These are phyloP conservation scores for Nibea coibor DNA, from an alignment of 2,113 vertebrate species.

Conservation along the genomic window DNA sequence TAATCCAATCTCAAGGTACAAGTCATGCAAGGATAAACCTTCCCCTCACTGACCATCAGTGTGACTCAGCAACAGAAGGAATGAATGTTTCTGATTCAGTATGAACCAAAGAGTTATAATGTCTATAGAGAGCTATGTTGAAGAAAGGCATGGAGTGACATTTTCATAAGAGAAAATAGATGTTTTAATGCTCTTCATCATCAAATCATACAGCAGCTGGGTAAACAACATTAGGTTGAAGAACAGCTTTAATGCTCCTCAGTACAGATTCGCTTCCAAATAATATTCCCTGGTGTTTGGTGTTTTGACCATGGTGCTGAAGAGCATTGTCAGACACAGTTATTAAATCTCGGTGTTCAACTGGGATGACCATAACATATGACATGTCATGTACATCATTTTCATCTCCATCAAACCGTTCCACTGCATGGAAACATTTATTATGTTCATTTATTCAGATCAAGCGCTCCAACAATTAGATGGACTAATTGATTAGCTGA, in stretches of 20 bases:
- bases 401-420: background rate
- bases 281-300: slow-evolving; percentile 4
- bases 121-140: background rate
- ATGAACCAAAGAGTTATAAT: slow-evolving; percentile 6
- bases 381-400: background rate
- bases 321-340: background rate
- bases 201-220: background rate
- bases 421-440: background rate
- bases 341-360: slow-evolving; percentile 1
- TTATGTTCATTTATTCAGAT: background rate
- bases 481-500: no score
- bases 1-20: slow-evolving; percentile 37
- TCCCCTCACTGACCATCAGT: slow-evolving; percentile 29
- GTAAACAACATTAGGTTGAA: background rate
- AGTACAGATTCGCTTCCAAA: slow-evolving; percentile 5
- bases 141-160: slow-evolving; percentile 5
- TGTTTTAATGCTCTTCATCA: background rate
- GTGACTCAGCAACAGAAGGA: slow-evolving; percentile 50
- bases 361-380: background rate
- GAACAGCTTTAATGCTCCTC: background rate
- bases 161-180: slow-evolving; percentile 27
- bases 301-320: background rate
- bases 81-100: slow-evolving; percentile 12
- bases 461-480: no score
- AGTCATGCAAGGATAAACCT: slow-evolving; percentile 41